Evolutionary conservation across 2,113 vertebrate genomes (phyloP).

Genomic region (Gymnobelideus leadbeateri): DNA sequence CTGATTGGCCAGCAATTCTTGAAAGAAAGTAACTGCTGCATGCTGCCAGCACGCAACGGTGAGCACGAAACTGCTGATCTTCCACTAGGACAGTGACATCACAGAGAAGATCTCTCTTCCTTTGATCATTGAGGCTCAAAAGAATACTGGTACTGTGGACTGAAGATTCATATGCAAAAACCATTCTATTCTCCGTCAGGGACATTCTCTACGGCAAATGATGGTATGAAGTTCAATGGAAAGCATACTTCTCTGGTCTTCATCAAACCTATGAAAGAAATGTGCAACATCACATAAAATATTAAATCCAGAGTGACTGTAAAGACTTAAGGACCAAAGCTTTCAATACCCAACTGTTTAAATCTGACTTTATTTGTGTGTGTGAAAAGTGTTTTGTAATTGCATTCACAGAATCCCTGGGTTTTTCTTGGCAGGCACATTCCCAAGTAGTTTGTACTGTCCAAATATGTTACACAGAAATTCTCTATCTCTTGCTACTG

Average conservation of each 20-base stretch:
- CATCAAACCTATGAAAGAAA: conserved; percentile 75
- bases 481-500: too few relatives aligned
- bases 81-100: conserved; percentile 92
- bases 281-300: neutral
- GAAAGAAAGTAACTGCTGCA: conserved; percentile 94
- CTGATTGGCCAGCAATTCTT: conserved; percentile 84
- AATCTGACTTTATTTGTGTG: too few relatives aligned
- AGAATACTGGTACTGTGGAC: conserved; percentile 86
- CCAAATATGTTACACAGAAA: too few relatives aligned
- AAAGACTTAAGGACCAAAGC: neutral
- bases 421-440: too few relatives aligned
- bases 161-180: conserved; percentile 88
- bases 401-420: too few relatives aligned
- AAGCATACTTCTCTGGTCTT: conserved; percentile 85
- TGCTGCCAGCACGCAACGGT: conserved; percentile 92
- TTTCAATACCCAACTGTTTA: neutral
- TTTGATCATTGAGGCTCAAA: conserved; percentile 87
- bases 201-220: conserved; percentile 84
- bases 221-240: conserved; percentile 71
- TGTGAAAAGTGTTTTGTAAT: too few relatives aligned
- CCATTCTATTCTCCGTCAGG: conserved; percentile 83
- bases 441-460: too few relatives aligned
- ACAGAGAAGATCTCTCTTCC: conserved; percentile 86
- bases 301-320: fast-evolving
- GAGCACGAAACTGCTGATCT: conserved; percentile 90